Evolutionary conservation across 30 jellyfish, hydroid and myxozoan genomes (phyloP).

Genomic region (Aurelia sp.): DNA sequence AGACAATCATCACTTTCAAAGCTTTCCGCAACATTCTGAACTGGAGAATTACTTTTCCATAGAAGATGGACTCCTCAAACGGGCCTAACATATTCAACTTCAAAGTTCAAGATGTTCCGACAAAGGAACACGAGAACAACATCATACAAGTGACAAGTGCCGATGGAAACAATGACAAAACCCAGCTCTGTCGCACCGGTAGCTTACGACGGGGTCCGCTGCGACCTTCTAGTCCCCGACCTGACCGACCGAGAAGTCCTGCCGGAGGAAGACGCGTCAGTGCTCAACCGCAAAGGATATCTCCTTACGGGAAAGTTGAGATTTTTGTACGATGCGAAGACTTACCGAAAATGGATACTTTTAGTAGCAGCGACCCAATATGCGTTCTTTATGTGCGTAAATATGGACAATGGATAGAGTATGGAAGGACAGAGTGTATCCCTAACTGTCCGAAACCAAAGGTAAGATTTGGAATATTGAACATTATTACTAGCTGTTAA

Average conservation of each 20-base stretch:
- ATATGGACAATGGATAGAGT: constrained; percentile 88
- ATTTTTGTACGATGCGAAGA: constrained; percentile 74
- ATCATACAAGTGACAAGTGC: too few relatives aligned
- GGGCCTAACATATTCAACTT: too few relatives aligned
- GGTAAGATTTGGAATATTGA: constrained; percentile 6
- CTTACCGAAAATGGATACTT: constrained; percentile 76
- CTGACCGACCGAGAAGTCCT: constrained; percentile 9
- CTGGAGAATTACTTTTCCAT: too few relatives aligned
- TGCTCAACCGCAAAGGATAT: constrained; percentile 6
- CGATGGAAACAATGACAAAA: not conserved
- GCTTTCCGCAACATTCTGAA: too few relatives aligned
- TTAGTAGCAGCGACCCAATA: constrained; percentile 84
- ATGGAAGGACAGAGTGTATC: constrained; percentile 84
- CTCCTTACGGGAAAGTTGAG: constrained; percentile 61
- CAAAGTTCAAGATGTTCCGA: too few relatives aligned
- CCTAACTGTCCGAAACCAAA: constrained; percentile 80
- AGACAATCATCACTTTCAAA: too few relatives aligned
- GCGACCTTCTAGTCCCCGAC: constrained; percentile 46
- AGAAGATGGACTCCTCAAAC: too few relatives aligned
- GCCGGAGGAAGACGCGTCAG: constrained; percentile 39
- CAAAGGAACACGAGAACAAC: too few relatives aligned
- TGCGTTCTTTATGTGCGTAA: constrained; percentile 73
- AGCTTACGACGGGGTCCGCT: constrained; percentile 47
- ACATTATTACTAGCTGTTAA: too few relatives aligned
- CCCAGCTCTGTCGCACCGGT: constrained; percentile 16